Base-by-base conservation (phyloP, 1,140 invertebrate species). In the Cydia splendana region DNA sequence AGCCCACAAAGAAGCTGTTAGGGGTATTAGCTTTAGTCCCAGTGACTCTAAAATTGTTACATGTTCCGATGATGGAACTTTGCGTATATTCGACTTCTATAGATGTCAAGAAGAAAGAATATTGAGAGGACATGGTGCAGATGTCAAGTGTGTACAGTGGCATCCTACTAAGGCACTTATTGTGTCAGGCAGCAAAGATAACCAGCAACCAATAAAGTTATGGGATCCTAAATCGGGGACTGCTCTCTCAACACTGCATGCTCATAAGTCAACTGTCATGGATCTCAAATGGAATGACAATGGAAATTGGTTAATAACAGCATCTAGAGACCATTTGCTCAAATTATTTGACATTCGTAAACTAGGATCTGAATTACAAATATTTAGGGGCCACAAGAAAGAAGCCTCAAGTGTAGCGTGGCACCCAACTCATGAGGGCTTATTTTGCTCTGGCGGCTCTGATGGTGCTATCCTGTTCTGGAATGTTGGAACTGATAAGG, bases 131-230 rank as follows among this genome's bases (percentile, higher is more conserved):
- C 99, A 99, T 92, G 99, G 99, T 82, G 98, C 99, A 20, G 99
- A 99, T 95, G 99, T 99, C 0, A 99, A 99, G 93, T 99, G 98
- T 93, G 98, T 99, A 5, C 98, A 99, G 91, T 99, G 99, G 99
- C 99, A 99, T 95, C 99, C 99, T 5, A 97, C 98, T 80, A 99
- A 99, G 93, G 96, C 97, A 81, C 95, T 99, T 74, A 96, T 99
- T 82, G 98, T 99, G 24, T 99, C 99, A 15, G 99, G 99, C 0
- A 99, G 98, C 91, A 99, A 99, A 94, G 99, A 99, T 91, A 99
- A 99, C 91, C 99, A 99, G 88, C 99, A 99, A 87, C 99, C 99
- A 10, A 98, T 99, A 13, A 99, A 99, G 93, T 94, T 99, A 15
- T 99, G 99, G 99, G 99, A 99, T 95, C 98, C 99, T 9, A 99